These are phyloP conservation scores for Carabus problematicus DNA, from an alignment of 2,888 invertebrate species.

Conservation along the genomic window DNA sequence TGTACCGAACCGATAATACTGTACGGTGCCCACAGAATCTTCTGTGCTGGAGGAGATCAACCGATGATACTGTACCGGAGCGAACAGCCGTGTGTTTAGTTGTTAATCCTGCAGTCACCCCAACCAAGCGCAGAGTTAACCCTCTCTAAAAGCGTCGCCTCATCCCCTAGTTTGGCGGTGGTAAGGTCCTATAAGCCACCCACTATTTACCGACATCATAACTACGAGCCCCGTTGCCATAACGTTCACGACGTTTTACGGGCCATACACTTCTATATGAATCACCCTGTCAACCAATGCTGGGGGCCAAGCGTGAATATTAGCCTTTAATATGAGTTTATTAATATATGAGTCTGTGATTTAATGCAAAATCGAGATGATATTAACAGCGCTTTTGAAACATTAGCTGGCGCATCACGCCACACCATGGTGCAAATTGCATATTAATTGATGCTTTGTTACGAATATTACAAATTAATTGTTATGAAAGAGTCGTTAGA, in stretches of 20 bases:
- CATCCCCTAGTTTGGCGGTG: neutral
- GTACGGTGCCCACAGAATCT: too few species aligned
- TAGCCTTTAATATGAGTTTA: slow-evolving; percentile 30
- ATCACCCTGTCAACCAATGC: slow-evolving; percentile 28
- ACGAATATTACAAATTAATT: too few species aligned
- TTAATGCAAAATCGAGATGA: slow-evolving; percentile 33
- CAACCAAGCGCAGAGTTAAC: slow-evolving; percentile 20
- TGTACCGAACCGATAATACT: too few species aligned
- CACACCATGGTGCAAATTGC: too few species aligned
- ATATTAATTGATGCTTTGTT: too few species aligned
- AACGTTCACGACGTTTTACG: slow-evolving; percentile 13
- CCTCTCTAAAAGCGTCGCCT: slow-evolving; percentile 20
- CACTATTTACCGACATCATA: slow-evolving; percentile 35
- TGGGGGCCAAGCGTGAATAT: slow-evolving; percentile 17
- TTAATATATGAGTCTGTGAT: slow-evolving; percentile 30
- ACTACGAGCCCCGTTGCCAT: slow-evolving; percentile 28
- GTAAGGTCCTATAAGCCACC: slow-evolving; percentile 5
- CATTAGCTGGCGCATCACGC: too few species aligned
- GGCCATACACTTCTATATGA: slow-evolving; percentile 28
- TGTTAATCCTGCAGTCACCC: slow-evolving; percentile 34
- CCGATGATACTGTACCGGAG: neutral
- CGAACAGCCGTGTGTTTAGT: slow-evolving; percentile 21
- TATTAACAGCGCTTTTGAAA: slow-evolving; percentile 18
- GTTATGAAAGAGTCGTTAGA: too few species aligned
- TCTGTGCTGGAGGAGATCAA: too few species aligned